Evolutionary conservation across 2,888 invertebrate genomes (phyloP).

Genomic region (Hylaea fasciaria): DNA sequence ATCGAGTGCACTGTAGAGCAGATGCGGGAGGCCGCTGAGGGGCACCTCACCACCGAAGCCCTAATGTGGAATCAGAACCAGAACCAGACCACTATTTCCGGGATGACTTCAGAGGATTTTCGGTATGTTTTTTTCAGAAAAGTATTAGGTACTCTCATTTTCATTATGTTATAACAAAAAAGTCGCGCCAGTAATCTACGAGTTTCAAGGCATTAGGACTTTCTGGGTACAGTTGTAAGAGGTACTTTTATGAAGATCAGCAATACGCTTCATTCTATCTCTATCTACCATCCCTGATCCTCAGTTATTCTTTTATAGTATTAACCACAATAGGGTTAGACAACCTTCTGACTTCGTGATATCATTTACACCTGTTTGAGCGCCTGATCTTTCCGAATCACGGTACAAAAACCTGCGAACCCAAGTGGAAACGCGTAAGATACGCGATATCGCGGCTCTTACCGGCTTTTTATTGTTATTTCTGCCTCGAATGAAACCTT

Average conservation of each 20-base stretch:
- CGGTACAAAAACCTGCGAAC: slow-evolving; percentile 16
- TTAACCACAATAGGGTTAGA: slow-evolving; percentile 11
- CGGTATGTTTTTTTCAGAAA: slow-evolving; percentile 65
- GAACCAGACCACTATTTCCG: slow-evolving; percentile 96
- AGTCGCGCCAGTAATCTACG: too few relatives aligned
- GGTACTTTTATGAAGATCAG: too few relatives aligned
- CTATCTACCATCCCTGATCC: too few relatives aligned
- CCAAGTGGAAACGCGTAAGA: slow-evolving; percentile 29
- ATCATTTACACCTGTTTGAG: slow-evolving; percentile 22
- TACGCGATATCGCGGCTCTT: slow-evolving; percentile 32
- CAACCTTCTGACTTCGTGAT: slow-evolving; percentile 14
- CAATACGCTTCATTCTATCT: too few relatives aligned
- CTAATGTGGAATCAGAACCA: slow-evolving; percentile 98
- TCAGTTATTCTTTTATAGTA: background rate
- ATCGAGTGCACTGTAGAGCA: slow-evolving; percentile 97
- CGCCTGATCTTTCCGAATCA: slow-evolving; percentile 26
- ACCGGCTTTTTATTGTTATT: slow-evolving; percentile 32
- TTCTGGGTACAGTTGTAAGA: too few relatives aligned
- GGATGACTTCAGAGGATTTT: slow-evolving; percentile 97
- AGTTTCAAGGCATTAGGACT: too few relatives aligned
- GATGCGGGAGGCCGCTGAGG: slow-evolving; percentile 97
- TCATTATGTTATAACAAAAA: too few relatives aligned
- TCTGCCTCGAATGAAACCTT: slow-evolving; percentile 30
- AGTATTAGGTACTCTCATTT: too few relatives aligned
- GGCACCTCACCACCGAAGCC: slow-evolving; percentile 99